phyloP scores from a whole-genome alignment of 2,113 vertebrate species.

The Corythornis madagascariensis region DNA sequence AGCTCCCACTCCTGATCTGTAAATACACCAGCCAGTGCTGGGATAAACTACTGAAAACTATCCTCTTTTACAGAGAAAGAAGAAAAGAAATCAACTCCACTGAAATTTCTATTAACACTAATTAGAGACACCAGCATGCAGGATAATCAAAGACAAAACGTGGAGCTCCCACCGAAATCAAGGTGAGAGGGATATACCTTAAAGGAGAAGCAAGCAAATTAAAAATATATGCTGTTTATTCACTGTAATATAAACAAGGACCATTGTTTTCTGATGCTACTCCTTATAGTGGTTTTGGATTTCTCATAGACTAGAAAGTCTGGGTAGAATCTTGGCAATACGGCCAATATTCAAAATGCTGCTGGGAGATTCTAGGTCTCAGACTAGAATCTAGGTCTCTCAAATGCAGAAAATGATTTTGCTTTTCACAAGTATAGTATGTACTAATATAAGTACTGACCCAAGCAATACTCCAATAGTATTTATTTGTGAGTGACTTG shows the following conservation, averaged over 20 bases:
- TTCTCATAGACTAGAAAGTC: background rate
- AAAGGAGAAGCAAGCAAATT: constrained; percentile 41
- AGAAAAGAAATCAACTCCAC: background rate
- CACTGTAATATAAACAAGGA: background rate
- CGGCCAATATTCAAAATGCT: background rate
- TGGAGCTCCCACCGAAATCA: constrained; percentile 8
- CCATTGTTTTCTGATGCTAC: background rate
- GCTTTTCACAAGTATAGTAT: background rate
- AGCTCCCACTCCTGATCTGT: background rate
- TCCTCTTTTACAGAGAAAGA: background rate
- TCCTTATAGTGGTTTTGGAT: background rate
- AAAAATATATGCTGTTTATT: constrained; percentile 17
- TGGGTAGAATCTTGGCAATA: background rate
- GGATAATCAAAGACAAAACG: constrained; percentile 38
- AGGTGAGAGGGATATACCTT: background rate
- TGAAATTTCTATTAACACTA: constrained; percentile 28
- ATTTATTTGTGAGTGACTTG: background rate
- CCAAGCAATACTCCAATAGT: background rate
- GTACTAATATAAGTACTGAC: background rate
- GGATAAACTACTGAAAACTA: background rate
- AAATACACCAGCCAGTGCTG: background rate
- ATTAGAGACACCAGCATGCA: constrained; percentile 39
- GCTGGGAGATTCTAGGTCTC: background rate
- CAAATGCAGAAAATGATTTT: background rate
- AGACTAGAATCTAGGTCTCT: background rate